These are phyloP conservation scores for Xanthia togata DNA, from an alignment of 2,888 invertebrate genomes.

Conservation along the genomic window DNA sequence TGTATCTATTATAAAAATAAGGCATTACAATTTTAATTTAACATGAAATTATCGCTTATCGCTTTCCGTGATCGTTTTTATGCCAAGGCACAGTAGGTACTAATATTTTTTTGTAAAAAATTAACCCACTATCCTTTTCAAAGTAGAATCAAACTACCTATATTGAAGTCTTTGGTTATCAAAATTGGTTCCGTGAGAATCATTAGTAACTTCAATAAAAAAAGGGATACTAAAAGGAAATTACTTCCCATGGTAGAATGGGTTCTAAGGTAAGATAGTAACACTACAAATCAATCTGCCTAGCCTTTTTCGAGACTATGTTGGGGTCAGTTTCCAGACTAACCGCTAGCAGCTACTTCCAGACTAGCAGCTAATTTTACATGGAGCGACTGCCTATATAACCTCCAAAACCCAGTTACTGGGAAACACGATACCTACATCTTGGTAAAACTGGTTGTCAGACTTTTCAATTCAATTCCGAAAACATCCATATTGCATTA, in stretches of 20 bases:
- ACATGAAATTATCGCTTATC: not conserved
- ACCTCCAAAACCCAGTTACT: not conserved
- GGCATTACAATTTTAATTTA: not conserved
- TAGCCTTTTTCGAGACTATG: not conserved
- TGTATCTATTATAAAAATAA: not conserved
- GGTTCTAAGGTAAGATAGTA: not conserved
- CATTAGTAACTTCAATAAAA: not conserved
- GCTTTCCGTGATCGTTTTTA: not conserved
- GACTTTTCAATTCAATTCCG: too few species aligned
- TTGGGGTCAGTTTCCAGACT: not conserved
- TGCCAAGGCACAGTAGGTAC: not conserved
- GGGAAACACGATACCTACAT: too few species aligned
- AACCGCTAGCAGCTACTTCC: too few species aligned
- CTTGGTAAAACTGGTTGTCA: not conserved
- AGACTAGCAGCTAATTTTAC: not conserved
- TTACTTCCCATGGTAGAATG: not conserved
- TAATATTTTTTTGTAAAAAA: not conserved
- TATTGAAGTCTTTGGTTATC: not conserved
- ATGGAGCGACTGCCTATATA: not conserved
- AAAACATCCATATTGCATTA: too few species aligned
- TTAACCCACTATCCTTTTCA: not conserved
- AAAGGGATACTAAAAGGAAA: not conserved
- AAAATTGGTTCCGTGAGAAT: not conserved
- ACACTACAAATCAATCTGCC: not conserved
- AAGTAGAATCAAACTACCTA: not conserved